A percentile compares a stretch with the other conserved stretches of the same genome.
Conservation (phyloP, 2,888 invertebrate species). For the Xestia xanthographa region DNA sequence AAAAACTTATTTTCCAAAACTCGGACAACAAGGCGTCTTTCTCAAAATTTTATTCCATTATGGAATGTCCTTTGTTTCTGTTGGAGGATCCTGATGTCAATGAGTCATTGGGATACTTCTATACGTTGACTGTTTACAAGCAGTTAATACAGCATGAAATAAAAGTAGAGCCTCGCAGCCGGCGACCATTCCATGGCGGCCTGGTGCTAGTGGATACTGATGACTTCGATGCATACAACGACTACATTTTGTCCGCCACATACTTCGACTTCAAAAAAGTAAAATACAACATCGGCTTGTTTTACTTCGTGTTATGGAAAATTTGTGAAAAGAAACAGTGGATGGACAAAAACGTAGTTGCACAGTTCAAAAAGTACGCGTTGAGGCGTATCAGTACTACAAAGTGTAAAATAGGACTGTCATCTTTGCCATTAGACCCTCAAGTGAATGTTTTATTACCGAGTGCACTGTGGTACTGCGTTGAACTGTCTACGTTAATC, state of each 20-base stretch:
- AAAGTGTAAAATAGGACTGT: too few species aligned
- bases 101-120: too few species aligned
- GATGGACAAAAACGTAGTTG: constrained; percentile 27
- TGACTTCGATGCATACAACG: constrained; percentile 67
- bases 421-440: constrained; percentile 46
- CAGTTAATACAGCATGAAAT: too few species aligned
- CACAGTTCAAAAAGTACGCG: too few species aligned
- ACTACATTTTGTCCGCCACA: constrained; percentile 28
- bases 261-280: constrained; percentile 45
- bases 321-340: constrained; percentile 75
- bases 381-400: too few species aligned
- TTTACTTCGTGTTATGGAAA: constrained; percentile 76
- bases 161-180: constrained; percentile 71
- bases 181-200: constrained; percentile 72
- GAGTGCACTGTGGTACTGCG: constrained; percentile 65
- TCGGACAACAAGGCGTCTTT: too few species aligned
- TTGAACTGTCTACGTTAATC: too few species aligned
- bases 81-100: too few species aligned
- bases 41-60: too few species aligned
- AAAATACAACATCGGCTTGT: constrained; percentile 72
- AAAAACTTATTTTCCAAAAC: too few species aligned
- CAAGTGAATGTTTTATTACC: constrained; percentile 63
- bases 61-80: too few species aligned
- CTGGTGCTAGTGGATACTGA: constrained; percentile 71
- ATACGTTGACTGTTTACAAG: too few species aligned